Conservation (phyloP, 53 echinoderm and acorn worm species). For the Paracentrotus lividus region DNA sequence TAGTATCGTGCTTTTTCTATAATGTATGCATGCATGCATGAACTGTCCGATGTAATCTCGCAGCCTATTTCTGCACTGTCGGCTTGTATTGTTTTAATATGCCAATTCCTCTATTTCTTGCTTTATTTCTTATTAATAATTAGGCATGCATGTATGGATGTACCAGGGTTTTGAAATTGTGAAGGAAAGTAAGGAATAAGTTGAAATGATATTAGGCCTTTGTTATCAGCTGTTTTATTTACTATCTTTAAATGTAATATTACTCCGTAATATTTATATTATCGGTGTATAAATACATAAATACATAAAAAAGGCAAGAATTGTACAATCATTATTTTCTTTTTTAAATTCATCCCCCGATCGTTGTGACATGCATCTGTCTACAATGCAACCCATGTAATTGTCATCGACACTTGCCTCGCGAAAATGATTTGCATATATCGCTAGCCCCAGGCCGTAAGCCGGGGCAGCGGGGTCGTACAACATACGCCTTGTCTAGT, state of each 20-base stretch:
- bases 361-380: background rate
- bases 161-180: background rate
- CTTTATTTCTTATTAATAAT: background rate
- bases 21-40: background rate
- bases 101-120: background rate
- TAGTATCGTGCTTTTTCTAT: background rate
- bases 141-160: background rate
- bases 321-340: background rate
- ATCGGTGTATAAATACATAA: background rate
- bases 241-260: background rate
- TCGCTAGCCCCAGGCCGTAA: background rate
- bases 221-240: background rate
- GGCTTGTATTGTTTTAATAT: background rate
- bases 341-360: background rate
- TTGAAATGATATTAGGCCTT: background rate
- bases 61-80: background rate
- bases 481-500: background rate
- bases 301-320: background rate
- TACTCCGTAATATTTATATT: background rate
- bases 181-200: background rate
- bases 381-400: background rate
- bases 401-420: constrained; percentile 4
- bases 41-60: background rate
- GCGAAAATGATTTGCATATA: background rate
- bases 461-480: background rate